Evolutionary conservation across 92 coral and sea anemone species (phyloP).

Genomic region (Palythoa grandis): DNA sequence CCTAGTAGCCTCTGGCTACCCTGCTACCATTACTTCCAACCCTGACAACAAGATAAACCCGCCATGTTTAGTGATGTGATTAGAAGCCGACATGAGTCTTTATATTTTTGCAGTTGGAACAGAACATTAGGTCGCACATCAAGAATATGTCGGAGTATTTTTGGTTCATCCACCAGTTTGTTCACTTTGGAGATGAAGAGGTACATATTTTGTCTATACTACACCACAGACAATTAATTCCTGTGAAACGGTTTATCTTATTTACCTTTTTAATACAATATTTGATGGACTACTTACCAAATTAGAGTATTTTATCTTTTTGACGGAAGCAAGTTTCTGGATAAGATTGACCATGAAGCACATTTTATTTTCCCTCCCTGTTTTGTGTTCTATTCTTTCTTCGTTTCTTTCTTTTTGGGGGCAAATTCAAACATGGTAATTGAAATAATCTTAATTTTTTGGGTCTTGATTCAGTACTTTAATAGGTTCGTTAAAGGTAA

Average conservation of each 20-base stretch:
- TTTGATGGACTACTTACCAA: not conserved
- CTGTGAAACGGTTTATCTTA: too few relatives aligned
- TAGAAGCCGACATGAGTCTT: not conserved
- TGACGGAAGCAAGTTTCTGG: too few relatives aligned
- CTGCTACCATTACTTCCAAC: too few relatives aligned
- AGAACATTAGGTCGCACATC: slow-evolving; percentile 79
- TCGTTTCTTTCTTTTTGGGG: too few relatives aligned
- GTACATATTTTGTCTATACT: slow-evolving; percentile 27
- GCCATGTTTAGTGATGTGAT: not conserved
- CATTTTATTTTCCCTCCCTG: not conserved
- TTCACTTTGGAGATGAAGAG: slow-evolving; percentile 90
- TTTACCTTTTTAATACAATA: too few relatives aligned
- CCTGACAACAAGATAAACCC: too few relatives aligned
- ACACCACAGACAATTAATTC: not conserved
- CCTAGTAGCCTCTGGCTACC: not conserved
- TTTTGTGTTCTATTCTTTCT: too few relatives aligned
- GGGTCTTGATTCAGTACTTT: not conserved
- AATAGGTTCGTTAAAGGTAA: not conserved
- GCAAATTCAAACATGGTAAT: too few relatives aligned
- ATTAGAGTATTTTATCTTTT: too few relatives aligned
- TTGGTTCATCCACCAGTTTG: slow-evolving; percentile 93
- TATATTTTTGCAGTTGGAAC: slow-evolving; percentile 70
- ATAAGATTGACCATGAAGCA: too few relatives aligned
- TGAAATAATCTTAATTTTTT: too few relatives aligned
- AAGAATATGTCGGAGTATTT: slow-evolving; percentile 95